These are phyloP conservation scores for Heliconius cydno DNA, from an alignment of 2,888 invertebrate species.

Conservation along the genomic window DNA sequence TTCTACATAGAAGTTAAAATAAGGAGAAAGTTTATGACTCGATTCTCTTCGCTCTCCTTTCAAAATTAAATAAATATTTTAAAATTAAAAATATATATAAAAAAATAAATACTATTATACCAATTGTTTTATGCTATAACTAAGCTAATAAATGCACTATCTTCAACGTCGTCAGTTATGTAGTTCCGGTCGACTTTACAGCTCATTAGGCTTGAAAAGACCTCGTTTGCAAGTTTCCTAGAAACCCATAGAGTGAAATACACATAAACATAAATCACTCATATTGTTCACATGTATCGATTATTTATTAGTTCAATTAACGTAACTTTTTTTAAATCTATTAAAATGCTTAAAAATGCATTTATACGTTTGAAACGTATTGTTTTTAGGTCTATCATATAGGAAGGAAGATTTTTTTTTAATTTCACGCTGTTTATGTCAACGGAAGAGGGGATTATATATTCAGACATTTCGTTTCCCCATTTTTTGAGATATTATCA, in stretches of 20 bases:
- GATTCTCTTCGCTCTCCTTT: not conserved
- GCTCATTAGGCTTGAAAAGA: slow-evolving; percentile 27
- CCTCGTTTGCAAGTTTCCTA: slow-evolving; percentile 18
- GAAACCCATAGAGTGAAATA: not conserved
- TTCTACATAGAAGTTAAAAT: too few relatives aligned
- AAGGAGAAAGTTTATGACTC: too few relatives aligned
- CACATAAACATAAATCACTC: slow-evolving; percentile 16
- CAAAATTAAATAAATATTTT: not conserved
- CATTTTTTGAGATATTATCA: not conserved
- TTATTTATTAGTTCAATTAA: not conserved
- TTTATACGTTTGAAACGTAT: too few relatives aligned
- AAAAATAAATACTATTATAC: not conserved
- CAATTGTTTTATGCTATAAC: not conserved
- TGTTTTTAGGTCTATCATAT: too few relatives aligned
- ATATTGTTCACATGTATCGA: not conserved
- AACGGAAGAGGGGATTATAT: not conserved
- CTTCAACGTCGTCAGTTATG: slow-evolving; percentile 6
- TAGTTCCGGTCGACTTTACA: slow-evolving; percentile 29
- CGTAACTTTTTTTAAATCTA: not conserved
- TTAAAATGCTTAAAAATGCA: too few relatives aligned
- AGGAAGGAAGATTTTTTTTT: not conserved
- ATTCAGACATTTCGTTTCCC: too few relatives aligned
- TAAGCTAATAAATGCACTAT: slow-evolving; percentile 7
- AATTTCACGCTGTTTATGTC: not conserved
- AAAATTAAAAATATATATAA: not conserved